Base-by-base conservation (phyloP, 2,797 vertebrate species). In the Meriones psammophilus region DNA sequence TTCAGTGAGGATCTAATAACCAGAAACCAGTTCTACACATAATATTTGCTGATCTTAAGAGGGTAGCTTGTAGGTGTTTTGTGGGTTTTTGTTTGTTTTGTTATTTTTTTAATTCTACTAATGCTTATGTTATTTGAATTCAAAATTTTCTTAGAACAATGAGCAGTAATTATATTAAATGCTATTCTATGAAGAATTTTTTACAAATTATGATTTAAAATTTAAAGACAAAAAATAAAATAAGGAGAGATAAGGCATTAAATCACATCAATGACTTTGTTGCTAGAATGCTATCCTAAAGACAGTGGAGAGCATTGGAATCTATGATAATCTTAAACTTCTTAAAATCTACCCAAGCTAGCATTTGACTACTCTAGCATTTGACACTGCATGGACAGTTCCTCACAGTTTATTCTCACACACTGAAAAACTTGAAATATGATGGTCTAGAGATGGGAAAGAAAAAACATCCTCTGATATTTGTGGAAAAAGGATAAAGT, bases 111-210 rank as follows among this genome's bases (percentile, higher is more conserved):
- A 98, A 39, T 96, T 97, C 97, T 88, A 96, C 91, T 97, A 97
- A 96, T 77, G 64, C 96, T 96, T 97, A 93, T 93, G 77, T 92
- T 97, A 96, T 94, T 96, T 94, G 83, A 97, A 97, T 79, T 92
- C 87, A 97, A 96, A 95, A 78, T 97, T 91, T 94, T 93, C 85
- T 93, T 97, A 88, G 94, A 98, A 97, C 69, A 97, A 92, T 83
- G 92, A 97, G 87, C 95, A 96, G 89, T 96, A 98, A 97, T 98
- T 98, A 97, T 42, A 76, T 94, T 94, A 96, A 98, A 97, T 97
- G 95, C 96, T 97, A 97, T 95, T 97, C 96, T 71, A 96, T 94
- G 95, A 94, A 97, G 87, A 97, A 66, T 85, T 83, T 56, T 98
- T 97, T 88, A 88, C 89, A 80, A 95, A 96, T 97, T 95, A 33